phyloP scores from a whole-genome alignment of 2,888 invertebrate species.

The Globia sparganii region DNA sequence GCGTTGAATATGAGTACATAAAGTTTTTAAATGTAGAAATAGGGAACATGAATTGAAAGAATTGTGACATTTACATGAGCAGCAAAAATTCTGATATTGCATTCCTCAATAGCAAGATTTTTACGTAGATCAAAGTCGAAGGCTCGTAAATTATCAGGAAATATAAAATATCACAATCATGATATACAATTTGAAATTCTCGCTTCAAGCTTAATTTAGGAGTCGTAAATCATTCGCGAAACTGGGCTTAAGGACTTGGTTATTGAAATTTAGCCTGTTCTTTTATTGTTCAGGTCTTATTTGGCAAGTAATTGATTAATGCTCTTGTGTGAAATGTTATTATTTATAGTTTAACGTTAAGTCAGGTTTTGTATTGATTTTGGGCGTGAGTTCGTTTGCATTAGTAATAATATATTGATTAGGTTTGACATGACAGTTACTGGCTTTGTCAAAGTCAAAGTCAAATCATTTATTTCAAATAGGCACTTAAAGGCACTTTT shows the following conservation, averaged over 20 bases:
- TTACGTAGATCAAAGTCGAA: slow-evolving; percentile 33
- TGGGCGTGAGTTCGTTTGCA: slow-evolving; percentile 16
- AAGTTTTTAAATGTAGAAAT: background rate
- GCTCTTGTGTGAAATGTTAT: slow-evolving; percentile 42
- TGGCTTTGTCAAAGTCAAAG: no score
- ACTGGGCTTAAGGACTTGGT: slow-evolving; percentile 40
- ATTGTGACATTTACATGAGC: background rate
- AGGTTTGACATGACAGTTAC: background rate
- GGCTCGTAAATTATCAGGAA: slow-evolving; percentile 46
- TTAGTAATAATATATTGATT: background rate
- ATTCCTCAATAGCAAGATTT: slow-evolving; percentile 7
- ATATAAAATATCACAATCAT: slow-evolving; percentile 42
- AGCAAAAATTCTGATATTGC: background rate
- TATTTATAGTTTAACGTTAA: slow-evolving; percentile 18
- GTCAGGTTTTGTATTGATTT: slow-evolving; percentile 16
- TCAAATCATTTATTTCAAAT: no score
- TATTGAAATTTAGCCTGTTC: slow-evolving; percentile 52
- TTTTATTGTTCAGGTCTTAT: slow-evolving; percentile 46
- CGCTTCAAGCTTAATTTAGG: slow-evolving; percentile 34
- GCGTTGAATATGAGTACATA: background rate
- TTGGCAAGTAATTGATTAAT: slow-evolving; percentile 58
- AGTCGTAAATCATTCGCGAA: slow-evolving; percentile 48
- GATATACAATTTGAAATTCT: slow-evolving; percentile 41
- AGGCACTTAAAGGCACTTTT: no score
- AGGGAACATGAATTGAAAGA: background rate